phyloP scores from a whole-genome alignment of 2,888 invertebrate genomes.

The Sacculina carcini region DNA sequence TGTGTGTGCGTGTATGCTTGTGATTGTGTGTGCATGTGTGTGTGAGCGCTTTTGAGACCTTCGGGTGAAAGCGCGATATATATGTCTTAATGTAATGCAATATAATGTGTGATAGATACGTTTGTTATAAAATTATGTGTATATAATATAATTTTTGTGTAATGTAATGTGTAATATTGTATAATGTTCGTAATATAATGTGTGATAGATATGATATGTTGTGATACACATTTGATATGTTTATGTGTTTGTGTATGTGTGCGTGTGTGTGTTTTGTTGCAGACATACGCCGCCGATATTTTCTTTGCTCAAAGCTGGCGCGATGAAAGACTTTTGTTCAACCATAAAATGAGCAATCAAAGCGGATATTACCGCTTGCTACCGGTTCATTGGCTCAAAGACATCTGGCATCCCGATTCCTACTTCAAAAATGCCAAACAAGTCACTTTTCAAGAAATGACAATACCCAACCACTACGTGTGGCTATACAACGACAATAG shows the following conservation, averaged over 20 bases:
- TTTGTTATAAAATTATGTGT: background rate
- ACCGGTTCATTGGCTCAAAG: constrained; percentile 20
- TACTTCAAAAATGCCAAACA: constrained; percentile 84
- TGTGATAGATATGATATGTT: too few relatives aligned
- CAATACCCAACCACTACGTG: constrained; percentile 75
- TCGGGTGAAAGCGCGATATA: too few relatives aligned
- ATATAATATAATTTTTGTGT: background rate
- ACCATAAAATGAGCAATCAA: constrained; percentile 46
- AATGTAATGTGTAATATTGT: too few relatives aligned
- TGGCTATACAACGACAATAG: constrained; percentile 69
- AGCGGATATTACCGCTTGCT: constrained; percentile 47
- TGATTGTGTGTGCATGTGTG: too few relatives aligned
- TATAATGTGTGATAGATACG: background rate
- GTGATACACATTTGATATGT: background rate
- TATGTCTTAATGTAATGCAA: background rate
- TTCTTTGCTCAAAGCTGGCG: constrained; percentile 86
- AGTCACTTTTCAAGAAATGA: constrained; percentile 81
- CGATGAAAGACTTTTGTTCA: constrained; percentile 48
- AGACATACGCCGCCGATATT: constrained; percentile 69
- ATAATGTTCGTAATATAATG: too few relatives aligned
- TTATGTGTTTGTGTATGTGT: background rate
- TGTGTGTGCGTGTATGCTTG: too few relatives aligned
- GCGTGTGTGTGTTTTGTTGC: constrained; percentile 4
- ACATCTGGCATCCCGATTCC: constrained; percentile 80
- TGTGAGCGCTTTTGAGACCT: too few relatives aligned